Evolutionary conservation across 2,113 vertebrate genomes (phyloP), one percentile per base, ranked within the genome.

Genomic region (Capreolus pygargus): DNA sequence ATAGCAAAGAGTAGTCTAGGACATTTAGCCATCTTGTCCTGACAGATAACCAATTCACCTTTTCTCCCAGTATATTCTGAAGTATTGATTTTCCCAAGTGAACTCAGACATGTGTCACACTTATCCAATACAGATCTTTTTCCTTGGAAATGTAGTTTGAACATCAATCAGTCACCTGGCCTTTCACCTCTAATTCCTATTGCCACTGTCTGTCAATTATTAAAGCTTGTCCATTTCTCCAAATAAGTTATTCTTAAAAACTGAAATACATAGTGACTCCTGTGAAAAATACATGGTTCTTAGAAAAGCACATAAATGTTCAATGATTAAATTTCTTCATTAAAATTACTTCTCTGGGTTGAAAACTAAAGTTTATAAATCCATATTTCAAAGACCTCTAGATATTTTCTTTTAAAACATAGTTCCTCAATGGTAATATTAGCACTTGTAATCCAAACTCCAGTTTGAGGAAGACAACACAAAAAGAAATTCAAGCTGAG

Each of bases 1-100:
- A 43, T 8, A 91, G 86, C 83, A 97, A 79, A 83, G 43, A 76
- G 23, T 33, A 95, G 87, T 85, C 23, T 54, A 67, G 86, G 91
- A 54, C 47, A 95, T 84, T 97, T 95, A 97, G 95, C 74, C 84
- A 97, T 97, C 96, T 95, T 96, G 94, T 98, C 87, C 95, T 92
- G 95, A 98, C 96, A 98, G 97, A 98, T 95, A 98, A 98, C 97
- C 97, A 98, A 97, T 97, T 98, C 97, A 97, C 98, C 96, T 97
- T 95, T 96, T 94, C 39, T 55, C 89, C 93, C 97, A 95, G 95
- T 82, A 93, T 96, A 92, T 97, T 98, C 95, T 97, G 87, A 92
- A 97, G 93, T 98, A 98, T 97, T 96, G 97, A 98, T 98, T 98
- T 97, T 95, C 76, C 94, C 96, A 94, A 96, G 97, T 94, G 91